Conservation (phyloP, 37 sponge, comb jelly and placozoan genomes). For the Corticium candelabrum region DNA sequence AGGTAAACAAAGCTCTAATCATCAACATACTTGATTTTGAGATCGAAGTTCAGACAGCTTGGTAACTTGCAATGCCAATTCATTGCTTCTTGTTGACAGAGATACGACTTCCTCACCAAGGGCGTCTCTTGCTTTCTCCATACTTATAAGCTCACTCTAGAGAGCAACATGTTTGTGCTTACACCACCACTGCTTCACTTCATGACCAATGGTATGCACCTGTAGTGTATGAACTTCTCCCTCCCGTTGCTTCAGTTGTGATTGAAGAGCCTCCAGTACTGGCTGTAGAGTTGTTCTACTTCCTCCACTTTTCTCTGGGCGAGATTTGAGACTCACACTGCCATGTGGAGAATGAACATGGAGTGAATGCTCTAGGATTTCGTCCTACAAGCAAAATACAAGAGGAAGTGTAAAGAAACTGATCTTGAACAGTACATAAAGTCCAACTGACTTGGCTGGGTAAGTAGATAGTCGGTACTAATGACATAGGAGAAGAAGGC, state of each 20-base stretch:
- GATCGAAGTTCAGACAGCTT: neutral
- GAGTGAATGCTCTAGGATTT: neutral
- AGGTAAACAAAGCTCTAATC: neutral
- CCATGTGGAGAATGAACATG: neutral
- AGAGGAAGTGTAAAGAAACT: too few relatives aligned
- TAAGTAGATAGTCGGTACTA: too few relatives aligned
- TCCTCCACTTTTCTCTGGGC: neutral
- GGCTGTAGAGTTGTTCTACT: neutral
- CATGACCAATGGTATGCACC: too few relatives aligned
- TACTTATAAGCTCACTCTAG: conserved; percentile 32
- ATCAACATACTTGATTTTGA: neutral
- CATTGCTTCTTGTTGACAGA: neutral
- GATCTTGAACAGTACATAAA: too few relatives aligned
- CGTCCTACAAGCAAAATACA: too few relatives aligned
- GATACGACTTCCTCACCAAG: neutral
- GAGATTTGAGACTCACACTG: neutral
- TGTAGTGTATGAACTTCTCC: conserved; percentile 68
- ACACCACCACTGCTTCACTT: neutral
- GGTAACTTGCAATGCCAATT: neutral
- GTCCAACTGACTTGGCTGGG: too few relatives aligned
- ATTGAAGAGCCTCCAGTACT: conserved; percentile 55
- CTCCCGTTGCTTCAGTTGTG: conserved; percentile 72
- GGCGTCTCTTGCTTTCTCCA: conserved; percentile 61
- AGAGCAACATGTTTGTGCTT: neutral
- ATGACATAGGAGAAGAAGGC: too few relatives aligned